Base-by-base conservation (phyloP, 2,888 invertebrate genomes). In the Phyllotreta cruciferae region DNA sequence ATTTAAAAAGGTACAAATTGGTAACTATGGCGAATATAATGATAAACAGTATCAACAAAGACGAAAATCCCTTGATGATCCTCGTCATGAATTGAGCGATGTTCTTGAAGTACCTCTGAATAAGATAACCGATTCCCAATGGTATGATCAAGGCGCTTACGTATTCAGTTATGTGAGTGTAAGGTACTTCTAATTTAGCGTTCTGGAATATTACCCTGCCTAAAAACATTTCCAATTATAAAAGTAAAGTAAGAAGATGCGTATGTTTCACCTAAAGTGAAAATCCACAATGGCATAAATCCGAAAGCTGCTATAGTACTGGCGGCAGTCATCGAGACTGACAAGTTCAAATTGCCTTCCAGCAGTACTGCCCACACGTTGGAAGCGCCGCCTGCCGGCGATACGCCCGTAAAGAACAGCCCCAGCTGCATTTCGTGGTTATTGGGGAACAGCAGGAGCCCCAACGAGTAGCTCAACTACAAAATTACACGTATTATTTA, bases 311-410 rank as follows among this genome's bases (percentile, higher is more conserved):
- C 90, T 4, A 97, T 80, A 1, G 95, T 97, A 64, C 94, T 79
- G 60, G 80, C 75, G 6, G 96, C 89, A 0, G 98, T 98, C 97
- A 98, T 96, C 10, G 98, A 91, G 52, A 98, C 88, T 0, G 96
- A 96, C 42, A 98, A 84, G 79, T 96, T 92, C 4, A 98, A 86
- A 82, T 98, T 98, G 4, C 96, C 98, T 3, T 91, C 92, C 1
- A 98, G 84, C 10, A 98, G 86, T 68, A 93, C 89, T 0, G 96
- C 92, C 96, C 97, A 98, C 73, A 97, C 93, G 81, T 98, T 98
- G 52, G 96, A 96, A 24, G 96, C 96, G 0, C 97, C 98, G 0
- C 98, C 95, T n/a, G 92, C 93, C 0, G 95, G 95, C 2, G 93
- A 90, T 13, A 94, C 92, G 0, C 95, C 95, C 0, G 94, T 92